Evolutionary conservation across 1,140 invertebrate genomes (phyloP), one percentile per base, ranked within the genome.

Genomic region (Lordiphosa mommai): DNA sequence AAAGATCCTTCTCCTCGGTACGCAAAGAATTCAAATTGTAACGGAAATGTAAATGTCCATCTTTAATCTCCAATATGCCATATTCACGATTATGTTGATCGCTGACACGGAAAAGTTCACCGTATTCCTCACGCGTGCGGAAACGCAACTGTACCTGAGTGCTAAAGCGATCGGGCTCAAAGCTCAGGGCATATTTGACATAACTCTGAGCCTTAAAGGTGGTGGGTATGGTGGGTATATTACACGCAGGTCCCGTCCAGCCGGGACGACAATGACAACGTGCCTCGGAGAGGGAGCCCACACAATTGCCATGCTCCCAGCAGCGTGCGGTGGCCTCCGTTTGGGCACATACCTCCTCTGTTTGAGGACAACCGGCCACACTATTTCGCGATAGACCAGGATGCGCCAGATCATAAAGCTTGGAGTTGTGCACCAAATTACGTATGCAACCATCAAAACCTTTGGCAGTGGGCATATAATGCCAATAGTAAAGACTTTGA

Each of bases 31-130:
- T 98, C 8, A 99, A 88, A 89, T 99, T 98, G 87, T 96, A 99
- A 46, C 96, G 92, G 91, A 98, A 98, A 67, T 96, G 93, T 13
- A 99, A 90, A 59, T 94, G 92, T 29, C 95, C 95, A 82, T 98
- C 96, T 90, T 97, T 96, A 34, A 98, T 96, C 92, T 98, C 97
- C 20, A 99, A 90, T 49, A 98, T 97, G 6, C 96, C 96, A 87
- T 98, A 98, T 90, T 99, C 97, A 27, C 97, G 90, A 86, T 97
- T 97, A 84, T 98, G 96, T 87, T 98, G 96, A 89, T 98, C 96
- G 65, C 96, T 96, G 0, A 97, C 96, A 50, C 96, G 91, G 88
- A 98, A 97, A 2, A 98, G 90, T 91, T 98, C 96, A 1, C 97
- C 97, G 71, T 96, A 94, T 41, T 94, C 93, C 88, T 99, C 96